These are phyloP conservation scores for Craniophora ligustri DNA, from an alignment of 2,888 invertebrate genomes.

Conservation along the genomic window DNA sequence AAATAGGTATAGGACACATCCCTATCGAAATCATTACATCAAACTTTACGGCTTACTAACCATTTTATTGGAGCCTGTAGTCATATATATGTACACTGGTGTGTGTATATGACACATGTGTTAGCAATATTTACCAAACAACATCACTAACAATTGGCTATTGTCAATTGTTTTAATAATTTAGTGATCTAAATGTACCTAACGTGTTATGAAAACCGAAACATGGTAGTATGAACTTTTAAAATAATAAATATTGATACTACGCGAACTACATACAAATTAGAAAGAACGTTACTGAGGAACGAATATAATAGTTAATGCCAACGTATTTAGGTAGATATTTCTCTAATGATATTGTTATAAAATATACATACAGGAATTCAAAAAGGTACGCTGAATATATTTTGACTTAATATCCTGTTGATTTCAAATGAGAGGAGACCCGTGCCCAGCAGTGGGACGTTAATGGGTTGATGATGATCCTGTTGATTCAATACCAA, in stretches of 20 bases:
- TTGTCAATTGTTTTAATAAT: constrained; percentile 24
- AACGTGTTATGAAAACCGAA: constrained; percentile 6
- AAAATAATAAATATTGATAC: background rate
- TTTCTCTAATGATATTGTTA: no score
- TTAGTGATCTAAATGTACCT: background rate
- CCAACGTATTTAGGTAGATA: background rate
- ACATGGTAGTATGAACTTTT: background rate
- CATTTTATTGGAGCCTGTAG: constrained; percentile 5
- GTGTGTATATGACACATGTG: no score
- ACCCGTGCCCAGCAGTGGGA: no score
- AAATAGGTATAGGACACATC: no score
- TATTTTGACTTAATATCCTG: no score
- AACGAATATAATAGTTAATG: background rate
- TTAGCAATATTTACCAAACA: constrained; percentile 25
- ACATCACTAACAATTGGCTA: constrained; percentile 16
- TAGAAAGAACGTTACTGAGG: background rate
- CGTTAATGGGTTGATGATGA: no score
- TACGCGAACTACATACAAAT: no score
- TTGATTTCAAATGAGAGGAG: no score
- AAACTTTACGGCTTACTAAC: constrained; percentile 8
- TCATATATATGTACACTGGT: constrained; percentile 5
- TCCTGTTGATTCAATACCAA: no score
- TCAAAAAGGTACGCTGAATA: no score
- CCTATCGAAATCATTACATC: constrained; percentile 3
- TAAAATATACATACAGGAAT: no score